These are phyloP conservation scores for Hylyphantes graminicola DNA, from an alignment of 1,140 invertebrate species.

Conservation along the genomic window DNA sequence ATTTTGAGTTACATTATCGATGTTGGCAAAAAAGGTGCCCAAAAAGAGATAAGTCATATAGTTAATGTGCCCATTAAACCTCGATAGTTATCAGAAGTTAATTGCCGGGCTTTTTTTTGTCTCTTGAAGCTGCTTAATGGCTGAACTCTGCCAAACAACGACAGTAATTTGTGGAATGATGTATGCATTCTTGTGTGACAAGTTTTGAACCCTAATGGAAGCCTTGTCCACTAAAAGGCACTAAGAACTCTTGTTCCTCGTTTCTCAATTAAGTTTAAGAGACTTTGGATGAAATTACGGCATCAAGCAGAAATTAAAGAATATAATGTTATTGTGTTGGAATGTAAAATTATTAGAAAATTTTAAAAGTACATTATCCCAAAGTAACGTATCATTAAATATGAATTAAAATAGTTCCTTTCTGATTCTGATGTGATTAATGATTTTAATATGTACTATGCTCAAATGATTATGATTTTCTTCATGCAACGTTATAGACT, in stretches of 20 bases:
- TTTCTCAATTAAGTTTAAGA: conserved; percentile 4
- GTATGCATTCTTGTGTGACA: not conserved
- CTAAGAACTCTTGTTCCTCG: not conserved
- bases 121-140: not conserved
- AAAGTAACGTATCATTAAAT: no score
- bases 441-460: no score
- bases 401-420: no score
- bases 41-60: conserved; percentile 3
- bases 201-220: conserved; percentile 5
- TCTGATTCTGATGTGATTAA: no score
- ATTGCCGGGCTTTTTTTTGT: not conserved
- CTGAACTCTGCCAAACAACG: not conserved
- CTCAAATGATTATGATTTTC: no score
- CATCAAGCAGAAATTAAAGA: not conserved
- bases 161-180: conserved; percentile 15
- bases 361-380: no score
- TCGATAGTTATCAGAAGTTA: conserved; percentile 23
- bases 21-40: no score
- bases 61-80: conserved; percentile 12
- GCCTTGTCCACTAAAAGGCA: not conserved
- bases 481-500: no score
- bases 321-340: no score
- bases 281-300: not conserved
- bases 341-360: no score
- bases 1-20: no score